Base-by-base conservation (phyloP, 2,113 vertebrate genomes). In the Tachysurus fulvidraco region DNA sequence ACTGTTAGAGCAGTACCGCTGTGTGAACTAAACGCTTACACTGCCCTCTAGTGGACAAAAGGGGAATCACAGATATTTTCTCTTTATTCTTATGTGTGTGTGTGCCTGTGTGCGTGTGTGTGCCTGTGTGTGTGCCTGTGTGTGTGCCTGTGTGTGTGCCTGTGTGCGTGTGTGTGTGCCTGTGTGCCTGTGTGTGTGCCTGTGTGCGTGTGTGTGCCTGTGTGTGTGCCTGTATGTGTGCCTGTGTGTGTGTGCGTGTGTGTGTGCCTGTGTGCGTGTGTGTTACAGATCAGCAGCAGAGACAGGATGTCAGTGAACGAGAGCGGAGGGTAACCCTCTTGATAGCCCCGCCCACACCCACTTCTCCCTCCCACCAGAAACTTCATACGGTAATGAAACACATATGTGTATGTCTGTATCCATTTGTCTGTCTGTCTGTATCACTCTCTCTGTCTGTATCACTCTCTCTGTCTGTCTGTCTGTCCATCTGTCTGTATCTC, bases 321-420 rank as follows among this genome's bases (percentile, higher is more conserved):
- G 96, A 97, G 89, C 94, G 93, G 7, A 95, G 95, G 88, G 93
- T 95, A 2, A 94, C 94, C 88, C 89, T 95, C 41, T 92, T 94
- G 0, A 93, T 95, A 52, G 83, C 96, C 92, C 97, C 97, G 7
- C 96, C 96, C 0, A 94, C 97, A 93, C 96, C 96, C 44, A 86
- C 94, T 85, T 95, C 95, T 86, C 96, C 96, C 41, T 93, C 96
- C 55, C 91, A 94, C 81, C 88, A 92, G 89, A 91, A 90, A 89
- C 90, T 95, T 76, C 89, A 95, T 83, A 94, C 93, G 94, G 97
- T 98, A 95, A 97, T 95, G 87, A 52, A 44, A 76, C 60, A 41
- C 36, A 36, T 36, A 36, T 36, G 36, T 36, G 36, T 36, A 36
- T 36, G 25, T 44, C 67, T 17, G 19, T 23, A 2, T n/a, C 28